phyloP scores from a whole-genome alignment of 2,797 vertebrate species.

The Sebastes nivosus region DNA sequence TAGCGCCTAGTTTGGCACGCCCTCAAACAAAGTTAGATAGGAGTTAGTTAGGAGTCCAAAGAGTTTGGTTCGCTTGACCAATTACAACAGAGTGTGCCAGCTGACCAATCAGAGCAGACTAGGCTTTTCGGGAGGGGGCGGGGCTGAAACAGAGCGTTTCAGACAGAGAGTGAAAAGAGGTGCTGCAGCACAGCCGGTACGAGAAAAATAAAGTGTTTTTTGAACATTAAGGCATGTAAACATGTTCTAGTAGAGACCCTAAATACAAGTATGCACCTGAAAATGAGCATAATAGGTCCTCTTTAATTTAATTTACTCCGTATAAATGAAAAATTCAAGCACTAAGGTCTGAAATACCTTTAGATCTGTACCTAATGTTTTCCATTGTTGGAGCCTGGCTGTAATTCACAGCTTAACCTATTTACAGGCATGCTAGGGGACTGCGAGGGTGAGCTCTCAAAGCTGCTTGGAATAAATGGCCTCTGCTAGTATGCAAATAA shows the following conservation, averaged over 20 bases:
- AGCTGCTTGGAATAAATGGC: slow-evolving; percentile 54
- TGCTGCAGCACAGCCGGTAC: not conserved
- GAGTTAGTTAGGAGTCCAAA: too few relatives aligned
- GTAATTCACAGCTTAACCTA: slow-evolving; percentile 57
- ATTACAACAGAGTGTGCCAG: not conserved
- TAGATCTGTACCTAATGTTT: slow-evolving; percentile 63
- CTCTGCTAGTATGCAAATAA: slow-evolving; percentile 71
- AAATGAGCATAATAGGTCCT: not conserved
- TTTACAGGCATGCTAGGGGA: slow-evolving; percentile 62
- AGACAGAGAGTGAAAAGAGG: not conserved
- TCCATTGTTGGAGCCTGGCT: slow-evolving; percentile 48
- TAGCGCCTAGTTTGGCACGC: not conserved
- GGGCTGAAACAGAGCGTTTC: not conserved
- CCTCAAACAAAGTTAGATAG: not conserved
- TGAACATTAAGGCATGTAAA: not conserved
- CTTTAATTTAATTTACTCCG: slow-evolving; percentile 27
- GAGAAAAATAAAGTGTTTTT: not conserved
- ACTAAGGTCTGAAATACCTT: slow-evolving; percentile 37
- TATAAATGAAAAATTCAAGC: slow-evolving; percentile 12
- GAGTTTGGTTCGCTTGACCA: not conserved
- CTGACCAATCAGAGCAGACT: not conserved
- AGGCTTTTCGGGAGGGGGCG: not conserved
- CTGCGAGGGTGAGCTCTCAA: slow-evolving; percentile 34
- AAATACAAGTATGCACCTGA: too few relatives aligned
- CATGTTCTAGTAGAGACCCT: not conserved